Conservation (phyloP, 2,888 invertebrate genomes). For the Protodeltote pygarga region DNA sequence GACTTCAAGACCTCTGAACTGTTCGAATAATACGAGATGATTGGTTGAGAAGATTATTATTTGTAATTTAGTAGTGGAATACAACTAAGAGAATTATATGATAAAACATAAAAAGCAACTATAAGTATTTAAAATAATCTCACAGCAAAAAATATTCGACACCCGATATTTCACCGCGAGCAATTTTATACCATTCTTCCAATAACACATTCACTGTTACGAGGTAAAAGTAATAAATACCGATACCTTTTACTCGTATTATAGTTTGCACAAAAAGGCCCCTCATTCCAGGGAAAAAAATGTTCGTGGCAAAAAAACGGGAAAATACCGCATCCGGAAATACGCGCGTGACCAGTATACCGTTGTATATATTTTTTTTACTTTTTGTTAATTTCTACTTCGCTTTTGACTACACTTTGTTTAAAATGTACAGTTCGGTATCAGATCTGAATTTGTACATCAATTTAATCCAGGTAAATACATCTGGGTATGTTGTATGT, state of each 20-base stretch:
- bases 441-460: slow-evolving; percentile 24
- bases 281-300: slow-evolving; percentile 41
- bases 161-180: not conserved
- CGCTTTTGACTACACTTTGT: slow-evolving; percentile 35
- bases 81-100: no score
- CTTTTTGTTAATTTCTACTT: slow-evolving; percentile 29
- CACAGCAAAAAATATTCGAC: no score
- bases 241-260: slow-evolving; percentile 12
- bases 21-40: no score
- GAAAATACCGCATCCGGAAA: slow-evolving; percentile 27
- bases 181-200: not conserved
- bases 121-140: no score
- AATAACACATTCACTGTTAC: slow-evolving; percentile 6
- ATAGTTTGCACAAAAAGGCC: slow-evolving; percentile 32
- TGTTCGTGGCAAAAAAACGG: slow-evolving; percentile 7
- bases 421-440: slow-evolving; percentile 19
- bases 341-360: slow-evolving; percentile 40
- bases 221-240: slow-evolving; percentile 27
- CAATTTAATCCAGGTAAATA: slow-evolving; percentile 12
- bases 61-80: no score
- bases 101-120: no score
- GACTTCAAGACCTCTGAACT: no score
- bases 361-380: slow-evolving; percentile 3
- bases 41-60: no score
- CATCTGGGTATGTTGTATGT: not conserved